Conservation (phyloP, 2,888 invertebrate species). For the Habroteleia sp. region DNA sequence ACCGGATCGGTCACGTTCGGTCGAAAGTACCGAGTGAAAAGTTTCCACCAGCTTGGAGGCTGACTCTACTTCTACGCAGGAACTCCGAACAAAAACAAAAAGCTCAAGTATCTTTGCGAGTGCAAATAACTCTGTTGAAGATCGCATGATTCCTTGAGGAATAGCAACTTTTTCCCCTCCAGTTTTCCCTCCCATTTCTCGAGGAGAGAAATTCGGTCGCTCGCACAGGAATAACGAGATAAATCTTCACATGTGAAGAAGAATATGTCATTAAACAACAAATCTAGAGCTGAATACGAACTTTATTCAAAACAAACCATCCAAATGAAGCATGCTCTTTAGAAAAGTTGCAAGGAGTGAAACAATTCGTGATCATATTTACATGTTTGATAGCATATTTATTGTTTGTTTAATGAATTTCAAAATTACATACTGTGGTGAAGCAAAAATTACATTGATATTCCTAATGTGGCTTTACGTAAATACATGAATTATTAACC, state of each 20-base stretch:
- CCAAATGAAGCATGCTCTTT: conserved; percentile 4
- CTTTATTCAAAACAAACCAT: conserved; percentile 11
- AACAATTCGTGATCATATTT: conserved; percentile 34
- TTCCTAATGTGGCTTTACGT: conserved; percentile 13
- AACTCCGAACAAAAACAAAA: conserved; percentile 60
- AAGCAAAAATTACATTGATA: no score
- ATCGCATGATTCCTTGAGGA: conserved; percentile 51
- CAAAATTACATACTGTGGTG: no score
- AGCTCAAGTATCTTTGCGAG: conserved; percentile 51
- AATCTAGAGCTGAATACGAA: conserved; percentile 2
- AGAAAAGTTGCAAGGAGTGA: conserved; percentile 11
- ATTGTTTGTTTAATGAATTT: conserved; percentile 6
- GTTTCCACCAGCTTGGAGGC: conserved; percentile 69
- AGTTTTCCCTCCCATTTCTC: neutral
- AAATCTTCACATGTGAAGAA: conserved; percentile 1
- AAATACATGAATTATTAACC: conserved; percentile 48
- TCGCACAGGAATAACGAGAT: neutral
- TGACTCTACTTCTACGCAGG: conserved; percentile 28
- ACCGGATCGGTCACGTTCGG: conserved; percentile 83
- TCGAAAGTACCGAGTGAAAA: conserved; percentile 73
- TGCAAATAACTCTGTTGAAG: conserved; percentile 61
- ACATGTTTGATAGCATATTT: conserved; percentile 31
- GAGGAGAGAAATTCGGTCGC: neutral
- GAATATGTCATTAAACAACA: conserved; percentile 15
- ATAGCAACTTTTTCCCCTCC: conserved; percentile 29